Evolutionary conservation across 2,888 invertebrate genomes (phyloP), one percentile per base, ranked within the genome.

Genomic region (Catocala sponsa): DNA sequence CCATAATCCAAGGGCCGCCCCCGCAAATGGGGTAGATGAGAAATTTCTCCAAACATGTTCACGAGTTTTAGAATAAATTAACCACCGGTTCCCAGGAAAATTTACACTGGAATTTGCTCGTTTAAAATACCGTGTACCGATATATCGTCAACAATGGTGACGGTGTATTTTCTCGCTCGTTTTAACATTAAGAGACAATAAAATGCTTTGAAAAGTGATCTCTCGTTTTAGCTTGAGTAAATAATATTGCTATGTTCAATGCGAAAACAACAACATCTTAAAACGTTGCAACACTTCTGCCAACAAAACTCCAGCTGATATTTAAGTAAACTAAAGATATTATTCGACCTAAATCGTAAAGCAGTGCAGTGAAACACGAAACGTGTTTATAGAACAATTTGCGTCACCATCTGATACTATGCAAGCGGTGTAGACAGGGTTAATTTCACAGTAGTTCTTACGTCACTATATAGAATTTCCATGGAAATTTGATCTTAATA

Each of bases 371-470:
- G 55, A 59, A 59, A 59, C 50, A 12, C 50, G 32, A 55, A 59
- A 44, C 53, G 56, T 68, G 15, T 65, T 63, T 61, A 59, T 49
- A 38, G 55, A 68, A 68, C 58, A 65, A 57, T 64, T 68, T 70
- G 51, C 81, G 78, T 79, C 81, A 84, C 74, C 75, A 79, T 79
- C 75, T 74, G 73, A 80, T 80, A 82, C 76, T 78, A 74, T 75
- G 75, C 78, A 75, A 78, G 64, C 55, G 32, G 13, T 65, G 71
- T 71, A 80, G 72, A 80, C 79, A 68, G 80, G 79, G 83, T 85
- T 84, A 85, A 85, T 84, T 88, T 82, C 80, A 83, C 80, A 80
- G 76, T 79, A 81, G 76, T 81, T 76, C 72, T 75, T 75, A 79
- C 80, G 70, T 82, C 82, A 86, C 83, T 81, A 81, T 80, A 69